phyloP scores from a whole-genome alignment of 1,140 invertebrate species.

The Babylonia areolata region DNA sequence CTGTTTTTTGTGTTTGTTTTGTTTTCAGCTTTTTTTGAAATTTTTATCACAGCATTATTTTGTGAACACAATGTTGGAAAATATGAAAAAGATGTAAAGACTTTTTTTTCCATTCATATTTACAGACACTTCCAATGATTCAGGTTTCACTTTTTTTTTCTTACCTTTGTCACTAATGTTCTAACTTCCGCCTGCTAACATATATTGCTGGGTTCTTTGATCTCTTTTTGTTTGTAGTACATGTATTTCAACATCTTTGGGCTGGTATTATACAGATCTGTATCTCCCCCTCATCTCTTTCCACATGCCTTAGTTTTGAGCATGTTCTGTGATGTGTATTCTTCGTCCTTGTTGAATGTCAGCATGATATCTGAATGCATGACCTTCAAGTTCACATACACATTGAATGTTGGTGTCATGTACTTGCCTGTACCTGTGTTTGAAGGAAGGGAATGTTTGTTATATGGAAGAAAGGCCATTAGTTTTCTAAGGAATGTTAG shows the following conservation, averaged over 20 bases:
- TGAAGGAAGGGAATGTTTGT: no score
- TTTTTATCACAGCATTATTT: neutral
- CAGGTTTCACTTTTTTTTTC: conserved; percentile 20
- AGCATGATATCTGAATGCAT: neutral
- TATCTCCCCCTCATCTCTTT: no score
- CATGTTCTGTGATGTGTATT: no score
- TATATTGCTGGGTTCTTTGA: neutral
- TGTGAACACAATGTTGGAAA: neutral
- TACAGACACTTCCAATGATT: conserved; percentile 28
- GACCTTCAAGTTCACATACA: no score
- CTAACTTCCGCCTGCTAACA: neutral
- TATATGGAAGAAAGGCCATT: no score
- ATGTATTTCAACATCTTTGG: no score
- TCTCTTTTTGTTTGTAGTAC: neutral
- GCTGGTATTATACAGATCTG: no score
- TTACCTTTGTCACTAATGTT: neutral
- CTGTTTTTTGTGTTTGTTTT: neutral
- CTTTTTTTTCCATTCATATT: neutral
- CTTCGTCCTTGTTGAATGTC: no score
- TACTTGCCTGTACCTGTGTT: no score
- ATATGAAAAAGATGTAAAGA: neutral
- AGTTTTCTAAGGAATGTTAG: no score
- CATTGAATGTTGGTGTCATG: no score
- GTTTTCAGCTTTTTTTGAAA: neutral
- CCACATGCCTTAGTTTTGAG: no score